Percentiles rank a stretch among this genome's conserved stretches.
Evolutionary conservation across 2,888 invertebrate genomes (phyloP).

Genomic region (Hedychridium roseum): DNA sequence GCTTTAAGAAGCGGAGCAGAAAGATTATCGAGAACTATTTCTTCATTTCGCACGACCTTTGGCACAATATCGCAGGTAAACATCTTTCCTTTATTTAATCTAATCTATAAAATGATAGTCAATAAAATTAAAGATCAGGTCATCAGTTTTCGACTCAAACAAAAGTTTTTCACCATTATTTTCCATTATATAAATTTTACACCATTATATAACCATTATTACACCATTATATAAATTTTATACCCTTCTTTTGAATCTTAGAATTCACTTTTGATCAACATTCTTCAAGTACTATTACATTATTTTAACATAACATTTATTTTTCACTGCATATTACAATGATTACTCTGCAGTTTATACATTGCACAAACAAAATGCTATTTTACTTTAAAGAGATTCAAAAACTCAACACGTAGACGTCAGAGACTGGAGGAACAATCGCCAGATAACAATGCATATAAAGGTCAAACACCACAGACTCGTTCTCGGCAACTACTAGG

Average conservation of each 20-base stretch:
- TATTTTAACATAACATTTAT: too few species aligned
- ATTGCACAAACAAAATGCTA: background rate
- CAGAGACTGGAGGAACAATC: slow-evolving; percentile 68
- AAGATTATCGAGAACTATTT: slow-evolving; percentile 73
- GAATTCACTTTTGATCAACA: background rate
- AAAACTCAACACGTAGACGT: slow-evolving; percentile 67
- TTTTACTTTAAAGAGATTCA: slow-evolving; percentile 63
- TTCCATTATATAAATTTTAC: background rate
- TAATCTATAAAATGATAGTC: background rate
- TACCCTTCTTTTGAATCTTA: background rate
- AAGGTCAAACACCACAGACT: slow-evolving; percentile 65
- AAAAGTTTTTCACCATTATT: background rate
- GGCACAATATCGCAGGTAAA: slow-evolving; percentile 74
- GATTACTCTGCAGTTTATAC: too few species aligned
- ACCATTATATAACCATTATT: background rate
- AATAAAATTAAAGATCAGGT: too few species aligned
- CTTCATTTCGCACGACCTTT: slow-evolving; percentile 72
- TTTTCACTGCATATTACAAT: too few species aligned
- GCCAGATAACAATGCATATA: slow-evolving; percentile 47
- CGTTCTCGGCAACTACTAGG: slow-evolving; percentile 66
- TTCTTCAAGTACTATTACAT: background rate
- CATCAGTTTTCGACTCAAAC: background rate
- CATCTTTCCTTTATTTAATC: background rate
- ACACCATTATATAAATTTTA: background rate
- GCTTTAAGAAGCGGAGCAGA: slow-evolving; percentile 74